Conservation (phyloP, 2,888 invertebrate species). For the Caenorhabditis sp. region DNA sequence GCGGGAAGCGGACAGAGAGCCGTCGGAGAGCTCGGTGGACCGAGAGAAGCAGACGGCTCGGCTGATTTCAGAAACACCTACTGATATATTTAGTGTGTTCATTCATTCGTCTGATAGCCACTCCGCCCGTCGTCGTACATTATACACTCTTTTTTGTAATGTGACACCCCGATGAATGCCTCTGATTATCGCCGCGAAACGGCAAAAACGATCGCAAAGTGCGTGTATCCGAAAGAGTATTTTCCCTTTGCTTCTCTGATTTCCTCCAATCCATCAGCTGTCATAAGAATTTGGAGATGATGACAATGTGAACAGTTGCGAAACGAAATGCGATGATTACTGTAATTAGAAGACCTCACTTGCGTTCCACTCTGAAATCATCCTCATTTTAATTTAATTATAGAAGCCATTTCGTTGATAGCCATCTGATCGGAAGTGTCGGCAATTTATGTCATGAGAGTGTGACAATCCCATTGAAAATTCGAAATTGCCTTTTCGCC, state of each 20-base stretch:
- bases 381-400: not conserved
- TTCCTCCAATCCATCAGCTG: too few relatives aligned
- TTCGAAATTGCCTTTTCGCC: too few relatives aligned
- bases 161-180: conserved; percentile 36
- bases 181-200: conserved; percentile 10
- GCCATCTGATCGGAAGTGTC: too few relatives aligned
- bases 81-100: conserved; percentile 49
- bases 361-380: not conserved
- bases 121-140: conserved; percentile 6
- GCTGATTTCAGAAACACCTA: conserved; percentile 54
- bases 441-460: too few relatives aligned
- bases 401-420: too few relatives aligned
- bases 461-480: too few relatives aligned
- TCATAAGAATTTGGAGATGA: too few relatives aligned
- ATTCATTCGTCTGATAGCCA: conserved; percentile 41
- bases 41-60: conserved; percentile 24
- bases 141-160: conserved; percentile 52
- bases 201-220: conserved; percentile 17
- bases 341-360: not conserved
- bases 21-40: conserved; percentile 1
- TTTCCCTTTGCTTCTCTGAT: not conserved
- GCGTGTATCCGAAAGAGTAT: not conserved
- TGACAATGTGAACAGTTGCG: too few relatives aligned
- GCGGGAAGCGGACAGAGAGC: conserved; percentile 4
- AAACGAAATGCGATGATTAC: too few relatives aligned